Evolutionary conservation across 2,888 invertebrate species (phyloP).

Genomic region (Philereme transversata): DNA sequence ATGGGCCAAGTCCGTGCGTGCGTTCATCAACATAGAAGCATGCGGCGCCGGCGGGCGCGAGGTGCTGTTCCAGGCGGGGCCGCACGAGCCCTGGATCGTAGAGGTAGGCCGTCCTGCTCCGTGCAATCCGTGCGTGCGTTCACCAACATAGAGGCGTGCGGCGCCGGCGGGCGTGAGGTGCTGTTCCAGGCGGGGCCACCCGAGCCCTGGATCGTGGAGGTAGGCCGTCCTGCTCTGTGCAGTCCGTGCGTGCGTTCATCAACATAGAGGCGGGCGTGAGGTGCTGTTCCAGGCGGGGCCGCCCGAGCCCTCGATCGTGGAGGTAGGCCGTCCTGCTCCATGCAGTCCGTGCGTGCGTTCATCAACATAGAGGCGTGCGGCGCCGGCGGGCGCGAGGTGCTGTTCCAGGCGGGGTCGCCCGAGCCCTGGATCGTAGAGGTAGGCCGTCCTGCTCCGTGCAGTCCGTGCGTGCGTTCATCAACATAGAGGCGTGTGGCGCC

Average conservation of each 20-base stretch:
- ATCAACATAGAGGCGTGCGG: slow-evolving; percentile 42
- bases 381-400: slow-evolving; percentile 38
- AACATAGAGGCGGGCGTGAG: slow-evolving; percentile 95
- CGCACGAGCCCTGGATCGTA: slow-evolving; percentile 88
- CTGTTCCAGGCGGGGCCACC: slow-evolving; percentile 94
- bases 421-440: slow-evolving; percentile 35
- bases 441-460: slow-evolving; percentile 22
- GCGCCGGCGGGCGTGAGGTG: slow-evolving; percentile 93
- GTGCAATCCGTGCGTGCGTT: slow-evolving; percentile 87
- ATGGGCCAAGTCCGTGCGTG: slow-evolving; percentile 87
- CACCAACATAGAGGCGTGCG: slow-evolving; percentile 95
- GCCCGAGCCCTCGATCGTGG: slow-evolving; percentile 87
- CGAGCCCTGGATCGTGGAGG: slow-evolving; percentile 87
- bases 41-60: slow-evolving; percentile 95
- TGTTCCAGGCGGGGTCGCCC: slow-evolving; percentile 22
- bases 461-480: slow-evolving; percentile 19
- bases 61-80: slow-evolving; percentile 94
- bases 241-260: slow-evolving; percentile 88
- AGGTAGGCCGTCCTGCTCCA: slow-evolving; percentile 52
- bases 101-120: too few species aligned
- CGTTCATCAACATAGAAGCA: slow-evolving; percentile 94
- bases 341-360: not conserved
- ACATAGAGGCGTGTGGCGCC: slow-evolving; percentile 66
- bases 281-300: slow-evolving; percentile 94
- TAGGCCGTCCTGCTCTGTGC: too few species aligned